Evolutionary conservation across 2,888 invertebrate genomes (phyloP), one percentile per base, ranked within the genome.

Genomic region (Amblyjoppa proteus): DNA sequence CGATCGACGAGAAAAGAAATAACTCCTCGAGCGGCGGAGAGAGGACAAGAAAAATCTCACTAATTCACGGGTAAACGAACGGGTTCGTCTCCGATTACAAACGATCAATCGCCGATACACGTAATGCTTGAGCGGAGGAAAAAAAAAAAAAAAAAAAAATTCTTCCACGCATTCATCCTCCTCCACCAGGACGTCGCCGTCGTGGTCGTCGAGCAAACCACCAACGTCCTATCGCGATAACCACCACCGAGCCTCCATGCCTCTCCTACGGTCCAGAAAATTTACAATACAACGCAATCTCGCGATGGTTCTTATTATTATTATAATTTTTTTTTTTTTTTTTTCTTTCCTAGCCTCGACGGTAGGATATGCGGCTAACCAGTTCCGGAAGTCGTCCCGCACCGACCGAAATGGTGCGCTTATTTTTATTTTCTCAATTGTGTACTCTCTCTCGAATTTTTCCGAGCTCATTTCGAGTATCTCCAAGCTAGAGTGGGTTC

Each of bases 181-280:
- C 73, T 68, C 45, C 69, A 74, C 58, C 81, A 61, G 74, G 81
- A 81, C 69, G 81, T 74, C 16, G 61, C 45, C 28, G 28, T 56
- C 49, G n/a, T 28, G 73, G 61, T 61, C 58, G 61, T 74, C 41
- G 34, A 28, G 31, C 66, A 85, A 85, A 85, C 85, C 85, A 56
- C 85, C 20, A 73, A 85, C 85, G 85, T 85, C 85, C 85, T 85
- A 85, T 73, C 79, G 83, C 49, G 85, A 85, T 85, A 85, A 85
- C 61, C 49, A 25, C 34, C 34, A 64, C 34, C 13, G 71, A 49
- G 49, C 58, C n/a, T 53, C 61, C 25, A 70, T 83, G 53, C 45
- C 51, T 41, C 51, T 58, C 70, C 25, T 25, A 64, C 49, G 45
- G 34, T 58, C 25, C 66, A 49, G 45, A 28, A 79, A 79, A 70